These are phyloP conservation scores for Cryptotermes secundus DNA, from an alignment of 1,140 invertebrate species.

Conservation along the genomic window DNA sequence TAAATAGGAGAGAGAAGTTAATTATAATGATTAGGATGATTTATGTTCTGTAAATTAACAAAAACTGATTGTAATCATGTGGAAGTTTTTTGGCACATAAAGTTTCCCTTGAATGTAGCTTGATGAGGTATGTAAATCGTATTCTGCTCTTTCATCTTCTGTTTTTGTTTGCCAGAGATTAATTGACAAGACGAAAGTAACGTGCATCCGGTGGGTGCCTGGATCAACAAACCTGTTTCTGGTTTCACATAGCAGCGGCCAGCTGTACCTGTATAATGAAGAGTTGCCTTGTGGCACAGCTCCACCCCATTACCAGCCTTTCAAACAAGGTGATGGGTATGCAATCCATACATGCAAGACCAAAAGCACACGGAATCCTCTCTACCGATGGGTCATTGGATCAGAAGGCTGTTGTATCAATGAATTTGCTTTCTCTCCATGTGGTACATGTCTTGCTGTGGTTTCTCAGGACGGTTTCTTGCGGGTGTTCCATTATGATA, in stretches of 20 bases:
- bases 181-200: conserved; percentile 97
- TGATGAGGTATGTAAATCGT: too few species aligned
- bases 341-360: conserved; percentile 95
- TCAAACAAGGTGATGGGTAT: conserved; percentile 94
- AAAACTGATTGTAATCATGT: too few species aligned
- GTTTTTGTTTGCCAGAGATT: conserved; percentile 70
- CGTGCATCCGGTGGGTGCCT: conserved; percentile 98
- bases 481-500: conserved; percentile 94
- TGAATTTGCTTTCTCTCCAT: conserved; percentile 96
- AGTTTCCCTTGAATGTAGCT: too few species aligned
- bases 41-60: too few species aligned
- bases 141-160: neutral
- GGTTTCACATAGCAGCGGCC: conserved; percentile 93
- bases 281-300: conserved; percentile 85
- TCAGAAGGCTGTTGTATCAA: conserved; percentile 85
- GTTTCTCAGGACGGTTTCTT: conserved; percentile 96
- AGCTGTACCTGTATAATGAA: conserved; percentile 97
- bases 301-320: conserved; percentile 87
- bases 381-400: conserved; percentile 84
- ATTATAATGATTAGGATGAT: too few species aligned
- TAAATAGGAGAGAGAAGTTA: too few species aligned
- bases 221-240: conserved; percentile 90
- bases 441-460: conserved; percentile 86
- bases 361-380: conserved; percentile 92
- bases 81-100: too few species aligned